Conservation (phyloP, 2,888 invertebrate species). For the Trichopoda pennipes region DNA sequence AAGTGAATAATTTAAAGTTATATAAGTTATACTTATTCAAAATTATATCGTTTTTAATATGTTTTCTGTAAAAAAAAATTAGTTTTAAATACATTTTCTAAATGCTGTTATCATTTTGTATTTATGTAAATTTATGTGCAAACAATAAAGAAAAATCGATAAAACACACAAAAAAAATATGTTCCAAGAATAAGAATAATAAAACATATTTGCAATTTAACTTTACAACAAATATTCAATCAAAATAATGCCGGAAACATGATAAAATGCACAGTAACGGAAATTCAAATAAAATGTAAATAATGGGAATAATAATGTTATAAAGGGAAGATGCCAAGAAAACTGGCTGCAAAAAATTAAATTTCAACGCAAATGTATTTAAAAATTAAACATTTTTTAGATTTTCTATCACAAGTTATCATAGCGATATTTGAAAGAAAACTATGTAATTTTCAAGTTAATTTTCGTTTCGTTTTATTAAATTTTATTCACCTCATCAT, state of each 20-base stretch:
- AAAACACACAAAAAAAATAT: not conserved
- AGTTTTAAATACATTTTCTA: too few relatives aligned
- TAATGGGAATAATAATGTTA: too few relatives aligned
- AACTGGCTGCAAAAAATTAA: conserved; percentile 37
- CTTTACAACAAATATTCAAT: conserved; percentile 69
- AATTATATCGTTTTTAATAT: too few relatives aligned
- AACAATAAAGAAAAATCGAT: conserved; percentile 3
- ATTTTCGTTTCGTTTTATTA: conserved; percentile 18
- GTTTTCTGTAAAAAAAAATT: too few relatives aligned
- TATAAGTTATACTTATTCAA: too few relatives aligned
- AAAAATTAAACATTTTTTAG: not conserved
- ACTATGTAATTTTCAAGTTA: not conserved
- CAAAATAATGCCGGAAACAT: conserved; percentile 65
- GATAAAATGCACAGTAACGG: conserved; percentile 67
- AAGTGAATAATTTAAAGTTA: too few relatives aligned
- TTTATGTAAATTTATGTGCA: not conserved
- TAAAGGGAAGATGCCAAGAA: conserved; percentile 33
- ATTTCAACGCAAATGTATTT: not conserved
- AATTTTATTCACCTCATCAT: conserved; percentile 33
- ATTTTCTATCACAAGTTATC: not conserved
- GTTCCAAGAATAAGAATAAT: conserved; percentile 1
- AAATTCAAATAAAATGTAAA: conserved; percentile 57
- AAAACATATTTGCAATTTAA: conserved; percentile 68
- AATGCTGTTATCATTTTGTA: not conserved
- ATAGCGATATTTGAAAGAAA: conserved; percentile 2